Conservation (phyloP, 2,888 invertebrate species). For the Busseola fusca region DNA sequence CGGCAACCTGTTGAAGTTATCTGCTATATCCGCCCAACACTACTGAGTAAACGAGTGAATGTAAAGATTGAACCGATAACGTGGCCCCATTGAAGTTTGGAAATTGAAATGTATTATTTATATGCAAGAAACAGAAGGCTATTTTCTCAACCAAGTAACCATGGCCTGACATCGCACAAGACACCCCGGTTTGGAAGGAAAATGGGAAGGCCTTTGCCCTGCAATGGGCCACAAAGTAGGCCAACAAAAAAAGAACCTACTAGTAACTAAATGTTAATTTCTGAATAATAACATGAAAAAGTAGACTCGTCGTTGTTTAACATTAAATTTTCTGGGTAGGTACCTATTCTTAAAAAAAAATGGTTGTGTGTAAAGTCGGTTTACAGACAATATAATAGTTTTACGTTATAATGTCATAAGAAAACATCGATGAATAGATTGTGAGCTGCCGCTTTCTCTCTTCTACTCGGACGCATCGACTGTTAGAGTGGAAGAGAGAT, state of each 20-base stretch:
- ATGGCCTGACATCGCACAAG: neutral
- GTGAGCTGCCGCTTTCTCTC: too few relatives aligned
- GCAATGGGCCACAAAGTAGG: neutral
- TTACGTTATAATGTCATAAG: too few relatives aligned
- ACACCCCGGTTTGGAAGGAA: neutral
- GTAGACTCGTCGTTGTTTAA: neutral
- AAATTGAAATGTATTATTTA: conserved; percentile 27
- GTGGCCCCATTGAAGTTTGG: conserved; percentile 20
- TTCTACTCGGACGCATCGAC: too few relatives aligned
- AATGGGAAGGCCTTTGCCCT: neutral
- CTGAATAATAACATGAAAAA: neutral
- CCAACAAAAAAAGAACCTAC: neutral
- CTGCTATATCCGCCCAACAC: conserved; percentile 33
- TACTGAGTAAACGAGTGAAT: conserved; percentile 52
- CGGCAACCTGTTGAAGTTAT: conserved; percentile 53
- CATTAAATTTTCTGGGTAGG: neutral
- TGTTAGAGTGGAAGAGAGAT: too few relatives aligned
- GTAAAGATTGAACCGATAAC: conserved; percentile 56
- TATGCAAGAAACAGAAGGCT: conserved; percentile 10
- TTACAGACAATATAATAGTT: too few relatives aligned
- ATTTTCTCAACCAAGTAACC: neutral
- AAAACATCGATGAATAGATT: too few relatives aligned
- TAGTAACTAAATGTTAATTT: neutral
- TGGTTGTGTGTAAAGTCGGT: too few relatives aligned
- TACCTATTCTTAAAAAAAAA: neutral